A percentile compares a stretch with the other conserved stretches of the same genome.
Evolutionary conservation across 2,113 vertebrate genomes (phyloP).

Genomic region (Paedocypris sp.): DNA sequence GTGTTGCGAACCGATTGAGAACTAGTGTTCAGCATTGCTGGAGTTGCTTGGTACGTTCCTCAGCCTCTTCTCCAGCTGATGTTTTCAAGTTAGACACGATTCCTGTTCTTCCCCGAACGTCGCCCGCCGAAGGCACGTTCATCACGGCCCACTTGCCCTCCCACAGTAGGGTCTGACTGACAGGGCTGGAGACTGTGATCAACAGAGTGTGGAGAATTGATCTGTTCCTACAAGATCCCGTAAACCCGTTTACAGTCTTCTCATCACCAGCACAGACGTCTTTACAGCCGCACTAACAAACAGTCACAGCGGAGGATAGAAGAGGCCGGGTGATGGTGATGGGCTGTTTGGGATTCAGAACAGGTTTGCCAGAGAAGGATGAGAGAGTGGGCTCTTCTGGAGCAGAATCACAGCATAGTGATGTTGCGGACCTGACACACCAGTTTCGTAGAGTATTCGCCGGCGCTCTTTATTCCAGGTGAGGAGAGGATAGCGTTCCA

Average conservation of each 20-base stretch:
- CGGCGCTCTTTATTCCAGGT: no score
- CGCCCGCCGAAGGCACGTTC: background rate
- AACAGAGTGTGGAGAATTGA: slow-evolving; percentile 30
- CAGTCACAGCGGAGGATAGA: slow-evolving; percentile 1
- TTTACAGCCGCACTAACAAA: slow-evolving; percentile 19
- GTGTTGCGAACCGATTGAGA: no score
- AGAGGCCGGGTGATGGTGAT: background rate
- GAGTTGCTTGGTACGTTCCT: no score
- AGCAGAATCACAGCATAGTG: background rate
- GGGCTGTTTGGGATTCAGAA: slow-evolving; percentile 11
- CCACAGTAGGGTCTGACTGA: slow-evolving; percentile 13
- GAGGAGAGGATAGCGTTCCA: no score
- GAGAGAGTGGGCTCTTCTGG: background rate
- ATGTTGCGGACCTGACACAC: no score
- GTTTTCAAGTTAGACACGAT: no score
- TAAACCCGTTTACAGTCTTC: slow-evolving; percentile 28
- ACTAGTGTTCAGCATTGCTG: no score
- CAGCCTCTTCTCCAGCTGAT: no score
- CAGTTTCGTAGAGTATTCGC: no score
- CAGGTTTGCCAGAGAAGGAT: background rate
- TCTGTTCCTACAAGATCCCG: slow-evolving; percentile 25
- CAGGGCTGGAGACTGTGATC: slow-evolving; percentile 22
- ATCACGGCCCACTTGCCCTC: background rate
- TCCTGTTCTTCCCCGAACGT: no score
- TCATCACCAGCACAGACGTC: background rate